Conservation (phyloP, 1,140 invertebrate genomes). For the Ylistrum balloti region DNA sequence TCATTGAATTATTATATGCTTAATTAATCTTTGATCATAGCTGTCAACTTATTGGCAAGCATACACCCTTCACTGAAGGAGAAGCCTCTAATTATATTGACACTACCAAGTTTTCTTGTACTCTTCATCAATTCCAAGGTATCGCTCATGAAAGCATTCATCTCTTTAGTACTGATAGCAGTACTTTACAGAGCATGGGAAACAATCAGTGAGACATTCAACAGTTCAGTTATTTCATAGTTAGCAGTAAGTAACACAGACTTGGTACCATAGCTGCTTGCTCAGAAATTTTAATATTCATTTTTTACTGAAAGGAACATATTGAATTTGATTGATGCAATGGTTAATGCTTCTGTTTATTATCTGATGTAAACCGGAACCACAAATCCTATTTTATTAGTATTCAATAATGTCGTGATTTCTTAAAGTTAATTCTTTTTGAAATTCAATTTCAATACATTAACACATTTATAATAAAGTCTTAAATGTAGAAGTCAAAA, state of each 20-base stretch:
- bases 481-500: too few relatives aligned
- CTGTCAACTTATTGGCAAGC: not conserved
- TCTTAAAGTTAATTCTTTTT: too few relatives aligned
- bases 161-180: not conserved
- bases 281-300: too few relatives aligned
- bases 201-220: not conserved
- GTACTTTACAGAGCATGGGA: not conserved
- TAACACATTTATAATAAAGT: too few relatives aligned
- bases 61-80: not conserved
- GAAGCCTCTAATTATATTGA: not conserved
- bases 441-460: too few relatives aligned
- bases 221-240: not conserved
- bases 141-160: conserved; percentile 1
- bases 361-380: too few relatives aligned
- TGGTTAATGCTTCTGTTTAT: too few relatives aligned
- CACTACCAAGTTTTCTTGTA: not conserved
- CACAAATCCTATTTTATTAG: too few relatives aligned
- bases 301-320: too few relatives aligned
- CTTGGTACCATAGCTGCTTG: too few relatives aligned
- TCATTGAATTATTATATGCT: conserved; percentile 8
- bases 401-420: too few relatives aligned
- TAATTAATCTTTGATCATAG: conserved; percentile 7
- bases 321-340: too few relatives aligned
- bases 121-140: not conserved
- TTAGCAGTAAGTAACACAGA: not conserved